Evolutionary conservation across 2,113 vertebrate genomes (phyloP), one percentile per base, ranked within the genome.

Genomic region (Drymodes brunneopygia): DNA sequence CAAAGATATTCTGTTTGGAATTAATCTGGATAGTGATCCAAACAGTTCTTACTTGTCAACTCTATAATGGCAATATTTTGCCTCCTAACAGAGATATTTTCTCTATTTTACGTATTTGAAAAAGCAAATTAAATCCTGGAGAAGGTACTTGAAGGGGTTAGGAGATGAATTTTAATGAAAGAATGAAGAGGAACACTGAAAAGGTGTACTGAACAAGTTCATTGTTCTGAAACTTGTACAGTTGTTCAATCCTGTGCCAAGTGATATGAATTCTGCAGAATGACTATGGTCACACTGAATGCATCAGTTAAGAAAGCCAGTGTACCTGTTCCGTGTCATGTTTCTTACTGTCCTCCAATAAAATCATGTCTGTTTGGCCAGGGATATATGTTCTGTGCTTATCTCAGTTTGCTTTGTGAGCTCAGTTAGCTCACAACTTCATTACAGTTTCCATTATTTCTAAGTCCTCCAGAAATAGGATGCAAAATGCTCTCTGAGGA

Each of bases 151-250:
- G 28, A 38, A 38, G 38, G 7, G 8, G 4, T 69, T 65, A 65
- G 35, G 20, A 18, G 15, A 6, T n/a, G 17, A 24, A 36, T 45
- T 60, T 48, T 65, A 47, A 57, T 11, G 13, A 35, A 86, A 53
- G 18, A 62, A 35, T 9, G 2, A 66, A 62, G 11, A 77, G 8
- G 4, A 73, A 2, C 16, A 33, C 25, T 47, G 35, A 47, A 24
- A 65, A 73, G 4, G 3, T 57, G 4, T 14, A 29, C 4, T 44
- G 18, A 31, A 61, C 29, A 58, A 35, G 6, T 7, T 45, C 2
- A 2, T 15, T 60, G 5, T 50, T 71, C 62, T 62, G 36, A 36
- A 65, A 48, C 45, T 23, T 13, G 0, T 33, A 29, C 0, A 1
- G 6, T 35, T 38, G 6, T 54, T 86, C 72, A 84, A 19, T 65